Percentiles rank a stretch among this genome's conserved stretches.
Conservation (phyloP, 2,888 invertebrate species). For the Napeogenes inachia region DNA sequence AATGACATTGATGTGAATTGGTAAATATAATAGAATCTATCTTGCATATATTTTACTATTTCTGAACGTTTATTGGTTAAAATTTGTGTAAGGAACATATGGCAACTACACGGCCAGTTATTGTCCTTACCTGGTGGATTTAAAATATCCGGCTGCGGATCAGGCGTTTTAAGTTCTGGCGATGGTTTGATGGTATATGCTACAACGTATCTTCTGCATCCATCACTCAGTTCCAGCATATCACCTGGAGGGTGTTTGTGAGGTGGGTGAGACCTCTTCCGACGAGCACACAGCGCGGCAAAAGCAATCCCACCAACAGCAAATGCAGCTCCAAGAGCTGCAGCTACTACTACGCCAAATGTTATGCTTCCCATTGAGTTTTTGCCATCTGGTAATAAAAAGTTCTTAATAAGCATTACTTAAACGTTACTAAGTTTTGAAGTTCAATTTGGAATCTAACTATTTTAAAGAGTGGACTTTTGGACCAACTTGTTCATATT, state of each 20-base stretch:
- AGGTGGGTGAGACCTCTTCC: constrained; percentile 55
- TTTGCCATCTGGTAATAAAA: constrained; percentile 78
- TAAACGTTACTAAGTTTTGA: neutral
- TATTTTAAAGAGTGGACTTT: too few species aligned
- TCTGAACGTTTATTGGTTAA: neutral
- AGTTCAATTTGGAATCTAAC: too few species aligned
- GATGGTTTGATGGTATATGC: constrained; percentile 89
- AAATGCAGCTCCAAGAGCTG: constrained; percentile 53
- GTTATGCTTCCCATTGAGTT: constrained; percentile 83
- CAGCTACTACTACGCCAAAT: constrained; percentile 78
- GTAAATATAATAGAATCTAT: neutral
- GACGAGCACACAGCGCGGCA: constrained; percentile 55
- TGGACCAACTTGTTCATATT: too few species aligned
- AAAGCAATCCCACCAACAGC: constrained; percentile 58
- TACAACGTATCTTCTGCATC: constrained; percentile 89
- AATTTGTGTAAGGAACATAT: too few species aligned
- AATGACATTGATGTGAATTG: neutral
- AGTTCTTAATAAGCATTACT: neutral
- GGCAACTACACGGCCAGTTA: neutral
- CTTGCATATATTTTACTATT: neutral
- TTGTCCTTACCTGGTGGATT: constrained; percentile 80
- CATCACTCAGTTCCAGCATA: constrained; percentile 83
- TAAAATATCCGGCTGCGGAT: constrained; percentile 87
- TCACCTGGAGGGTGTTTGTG: constrained; percentile 70
- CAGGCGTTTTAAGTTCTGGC: constrained; percentile 74